Conservation (phyloP, 2,113 vertebrate species). For the Penelope pileata region DNA sequence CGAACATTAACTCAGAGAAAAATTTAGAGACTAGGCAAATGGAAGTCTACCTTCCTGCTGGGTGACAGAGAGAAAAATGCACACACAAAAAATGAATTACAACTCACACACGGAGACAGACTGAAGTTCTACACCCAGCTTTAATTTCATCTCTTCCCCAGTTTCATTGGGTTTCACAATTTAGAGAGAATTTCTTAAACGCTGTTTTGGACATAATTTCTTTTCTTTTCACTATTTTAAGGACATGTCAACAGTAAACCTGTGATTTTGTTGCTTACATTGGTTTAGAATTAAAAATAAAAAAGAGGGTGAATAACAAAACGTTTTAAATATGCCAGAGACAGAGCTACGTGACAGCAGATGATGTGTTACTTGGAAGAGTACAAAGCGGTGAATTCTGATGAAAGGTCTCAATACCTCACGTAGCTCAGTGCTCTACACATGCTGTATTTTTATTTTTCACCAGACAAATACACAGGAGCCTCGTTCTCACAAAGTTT, state of each 20-base stretch:
- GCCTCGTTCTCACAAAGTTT: background rate
- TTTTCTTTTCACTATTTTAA: background rate
- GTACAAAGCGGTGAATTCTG: background rate
- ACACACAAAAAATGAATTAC: background rate
- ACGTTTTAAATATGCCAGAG: background rate
- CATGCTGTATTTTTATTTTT: background rate
- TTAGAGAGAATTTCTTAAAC: background rate
- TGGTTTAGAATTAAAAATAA: background rate
- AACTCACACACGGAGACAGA: background rate
- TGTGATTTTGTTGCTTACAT: background rate
- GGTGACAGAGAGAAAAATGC: background rate
- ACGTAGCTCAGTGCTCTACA: background rate
- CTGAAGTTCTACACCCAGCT: background rate
- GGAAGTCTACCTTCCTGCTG: background rate
- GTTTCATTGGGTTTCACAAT: background rate
- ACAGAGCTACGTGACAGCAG: background rate
- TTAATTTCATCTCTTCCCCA: background rate
- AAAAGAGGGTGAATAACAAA: background rate
- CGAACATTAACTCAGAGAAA: background rate
- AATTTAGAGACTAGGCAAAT: background rate
- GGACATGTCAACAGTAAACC: background rate
- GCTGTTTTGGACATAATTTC: background rate
- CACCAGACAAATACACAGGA: background rate
- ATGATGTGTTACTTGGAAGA: background rate
- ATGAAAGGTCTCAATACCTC: background rate